Base-by-base conservation (phyloP, 2,888 invertebrate species). In the Athalia circularis region DNA sequence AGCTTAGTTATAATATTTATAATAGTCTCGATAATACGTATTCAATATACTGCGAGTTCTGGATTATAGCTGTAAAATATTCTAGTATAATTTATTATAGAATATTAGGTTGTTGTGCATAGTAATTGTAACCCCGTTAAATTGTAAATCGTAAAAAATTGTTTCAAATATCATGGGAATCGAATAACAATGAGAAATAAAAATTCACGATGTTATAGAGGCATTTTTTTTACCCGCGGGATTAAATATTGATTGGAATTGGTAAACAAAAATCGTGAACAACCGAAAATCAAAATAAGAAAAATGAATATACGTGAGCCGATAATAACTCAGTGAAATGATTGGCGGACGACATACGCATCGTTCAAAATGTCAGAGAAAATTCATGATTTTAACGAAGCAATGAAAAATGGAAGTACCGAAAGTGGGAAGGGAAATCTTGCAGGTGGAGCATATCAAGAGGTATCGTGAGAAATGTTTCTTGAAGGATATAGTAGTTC, bases 401-500 rank as follows among this genome's bases (percentile, higher is more conserved):
- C 13, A 43, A 68, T 43, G 3, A 68, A n/a, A 68, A 54, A 68
- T 11, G 29, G 54, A 54, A 68, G 68, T 52, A 52, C 29, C 13
- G 8, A 50, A 11, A 7, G 13, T 43, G 11, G 68, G 54, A 68
- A 68, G n/a, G 11, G 54, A 68, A n/a, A 52, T 9, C 9, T 11
- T 47, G 45, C 4, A 9, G 47, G 15, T 47, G 6, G 29, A 29
- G 5, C 62, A 4, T 45, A n/a, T 65, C 47, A 11, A 43, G 52
- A 68, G 68, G 68, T 68, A 68, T 48, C 68, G 43, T 68, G 54
- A 68, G 54, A 54, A 52, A 68, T 68, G 50, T 5, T 11, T 68
- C 7, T 3, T 50, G 6, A 50, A 68, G 68, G 68, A 68, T 68
- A 54, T 68, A 11, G 29, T 43, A 52, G 29, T 11, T 54, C n/a